Conservation (phyloP, 2,113 vertebrate genomes). For the Syrrhaptes paradoxus region DNA sequence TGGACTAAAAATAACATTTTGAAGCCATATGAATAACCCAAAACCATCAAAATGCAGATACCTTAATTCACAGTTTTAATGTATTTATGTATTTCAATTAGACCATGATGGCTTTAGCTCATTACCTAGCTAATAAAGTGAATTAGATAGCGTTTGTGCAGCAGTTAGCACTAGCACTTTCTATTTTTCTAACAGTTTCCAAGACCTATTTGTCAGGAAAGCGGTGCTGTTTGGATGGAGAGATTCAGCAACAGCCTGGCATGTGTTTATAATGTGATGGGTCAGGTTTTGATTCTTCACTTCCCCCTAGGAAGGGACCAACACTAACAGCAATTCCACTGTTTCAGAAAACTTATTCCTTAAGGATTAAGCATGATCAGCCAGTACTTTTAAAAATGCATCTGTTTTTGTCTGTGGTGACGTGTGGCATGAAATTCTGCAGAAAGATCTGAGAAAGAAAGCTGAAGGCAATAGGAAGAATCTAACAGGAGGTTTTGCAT, state of each 20-base stretch:
- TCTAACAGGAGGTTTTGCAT: not conserved
- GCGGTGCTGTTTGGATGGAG: not conserved
- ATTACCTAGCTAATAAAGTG: slow-evolving; percentile 59
- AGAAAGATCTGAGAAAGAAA: not conserved
- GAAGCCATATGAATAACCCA: slow-evolving; percentile 5
- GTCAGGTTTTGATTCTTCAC: not conserved
- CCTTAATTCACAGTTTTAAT: slow-evolving; percentile 29
- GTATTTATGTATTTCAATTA: slow-evolving; percentile 53
- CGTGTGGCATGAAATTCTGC: not conserved
- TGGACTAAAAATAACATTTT: slow-evolving; percentile 42
- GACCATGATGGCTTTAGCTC: not conserved
- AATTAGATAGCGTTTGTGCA: not conserved
- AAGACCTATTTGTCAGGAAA: not conserved
- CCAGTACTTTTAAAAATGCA: not conserved
- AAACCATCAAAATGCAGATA: slow-evolving; percentile 48
- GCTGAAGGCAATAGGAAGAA: not conserved
- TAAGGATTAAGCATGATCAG: not conserved
- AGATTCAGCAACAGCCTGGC: not conserved
- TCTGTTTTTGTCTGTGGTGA: not conserved
- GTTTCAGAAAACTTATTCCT: not conserved
- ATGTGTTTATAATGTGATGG: not conserved
- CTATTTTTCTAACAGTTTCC: not conserved
- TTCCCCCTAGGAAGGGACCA: not conserved
- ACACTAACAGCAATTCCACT: not conserved
- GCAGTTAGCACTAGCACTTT: not conserved